Base-by-base conservation (phyloP, 2,888 invertebrate species). In the Lithosia quadra region DNA sequence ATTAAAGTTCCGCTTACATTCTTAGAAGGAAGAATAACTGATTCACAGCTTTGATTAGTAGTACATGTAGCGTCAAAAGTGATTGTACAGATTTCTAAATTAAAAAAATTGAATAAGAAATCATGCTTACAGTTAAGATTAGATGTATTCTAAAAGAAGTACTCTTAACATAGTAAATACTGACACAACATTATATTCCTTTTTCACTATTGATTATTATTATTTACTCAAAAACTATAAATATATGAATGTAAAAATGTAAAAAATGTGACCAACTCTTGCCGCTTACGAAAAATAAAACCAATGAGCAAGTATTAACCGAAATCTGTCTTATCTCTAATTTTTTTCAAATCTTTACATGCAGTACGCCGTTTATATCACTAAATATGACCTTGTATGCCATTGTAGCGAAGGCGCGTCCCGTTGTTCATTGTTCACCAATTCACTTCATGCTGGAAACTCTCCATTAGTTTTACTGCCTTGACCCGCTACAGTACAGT, bases 341-440 rank as follows among this genome's bases (percentile, higher is more conserved):
- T 39, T 18, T 60, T 15, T 60, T 36, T 22, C 39, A 18, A 60
- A 15, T 60, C 60, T n/a, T 49, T n/a, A 2, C n/a, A 18, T 49
- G n/a, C 49, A 22, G 59, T 68, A 57, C 58, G 63, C 39, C 0
- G 71, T 71, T 66, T 75, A 69, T 64, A 65, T 67, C 61, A 71
- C 22, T 71, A 72, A 63, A 72, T 64, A 69, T 72, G 74, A 72
- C 84, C 83, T 84, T 80, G 80, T 68, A 67, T 65, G 71, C 73
- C 62, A 69, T 76, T 77, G 68, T 70, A 75, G 63, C 75, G 71
- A 75, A 75, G 75, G 73, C 74, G 77, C 86, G 82, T 89, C 87
- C 88, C 85, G 87, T 77, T 78, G 77, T 72, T 77, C 76, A 88
- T 88, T 88, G 85, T 87, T 79, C 77, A 79, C 74, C 69, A 80